Base-by-base conservation (phyloP, 1,140 invertebrate species). In the Sitobion miscanthi region DNA sequence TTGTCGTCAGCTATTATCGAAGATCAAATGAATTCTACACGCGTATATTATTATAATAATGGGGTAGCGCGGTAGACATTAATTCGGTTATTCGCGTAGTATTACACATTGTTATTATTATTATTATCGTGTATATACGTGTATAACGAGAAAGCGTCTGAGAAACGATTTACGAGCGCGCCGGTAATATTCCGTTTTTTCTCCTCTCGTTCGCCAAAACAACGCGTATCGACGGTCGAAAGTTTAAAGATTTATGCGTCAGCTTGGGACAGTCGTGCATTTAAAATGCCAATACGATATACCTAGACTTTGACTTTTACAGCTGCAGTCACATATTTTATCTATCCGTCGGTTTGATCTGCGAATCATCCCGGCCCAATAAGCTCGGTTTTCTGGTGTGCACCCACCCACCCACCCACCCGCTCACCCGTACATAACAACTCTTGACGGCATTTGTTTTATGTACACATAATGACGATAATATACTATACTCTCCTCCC, bases 241-340 rank as follows among this genome's bases (percentile, higher is more conserved):
- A 89, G n/a, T 42, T 89, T 89, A 25, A 42, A 89, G 88, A 89
- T 89, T 54, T 89, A 57, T 89, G 14, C 9, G 88, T 57, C 88
- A 14, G 54, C 38, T 25, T 21, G 38, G 54, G 8, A 89, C 35
- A 38, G 54, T 89, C 6, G 7, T 23, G 8, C 87, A 21, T 89
- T 89, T 89, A 89, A 89, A 77, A 54, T 23, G 20, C 45, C n/a
- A 89, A 77, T 77, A 77, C 62, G 14, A 77, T 77, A 89, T 52
- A 54, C 52, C 20, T 54, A 35, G 87, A 89, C 87, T 54, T 89
- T 54, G 87, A 89, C 88, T 89, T 89, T 89, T 54, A 21, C 49
- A 52, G 87, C 54, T 57, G 11, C 14, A 77, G 49, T 57, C 35
- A 89, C 49, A n/a, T 54, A 54, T 54, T 89, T 57, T 38, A 35